A percentile compares a stretch with the other conserved stretches of the same genome.
phyloP scores from a whole-genome alignment of 2,888 invertebrate species.

The Sepiola atlantica region DNA sequence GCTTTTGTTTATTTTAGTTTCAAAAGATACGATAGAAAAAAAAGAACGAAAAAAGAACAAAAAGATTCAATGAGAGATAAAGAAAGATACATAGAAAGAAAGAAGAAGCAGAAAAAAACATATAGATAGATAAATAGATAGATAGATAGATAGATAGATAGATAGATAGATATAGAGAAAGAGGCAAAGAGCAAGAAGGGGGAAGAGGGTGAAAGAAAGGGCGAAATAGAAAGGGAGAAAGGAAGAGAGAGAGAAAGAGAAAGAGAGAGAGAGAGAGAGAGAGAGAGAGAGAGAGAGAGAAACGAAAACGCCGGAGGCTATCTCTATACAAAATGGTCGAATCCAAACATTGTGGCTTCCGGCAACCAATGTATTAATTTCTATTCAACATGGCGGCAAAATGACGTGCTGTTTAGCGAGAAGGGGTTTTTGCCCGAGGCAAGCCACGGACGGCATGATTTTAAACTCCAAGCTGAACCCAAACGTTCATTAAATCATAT shows the following conservation, averaged over 20 bases:
- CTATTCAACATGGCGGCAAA: conserved; percentile 11
- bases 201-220: background rate
- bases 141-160: no score
- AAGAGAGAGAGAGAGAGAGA: no score
- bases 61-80: no score
- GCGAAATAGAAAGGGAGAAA: background rate
- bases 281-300: background rate
- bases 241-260: background rate
- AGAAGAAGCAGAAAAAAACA: no score
- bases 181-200: no score
- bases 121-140: no score
- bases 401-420: background rate
- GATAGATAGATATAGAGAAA: no score
- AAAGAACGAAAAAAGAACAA: no score
- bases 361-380: conserved; percentile 6
- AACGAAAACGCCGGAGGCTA: background rate
- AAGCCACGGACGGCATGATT: background rate
- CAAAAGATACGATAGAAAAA: no score
- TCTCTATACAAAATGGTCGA: background rate
- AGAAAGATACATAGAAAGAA: no score
- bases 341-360: background rate
- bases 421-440: background rate
- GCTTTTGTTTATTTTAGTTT: no score
- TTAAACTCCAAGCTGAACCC: conserved; percentile 32
- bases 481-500: background rate